Evolutionary conservation across 1,140 invertebrate species (phyloP).

Genomic region (Marisa cornuarietis): DNA sequence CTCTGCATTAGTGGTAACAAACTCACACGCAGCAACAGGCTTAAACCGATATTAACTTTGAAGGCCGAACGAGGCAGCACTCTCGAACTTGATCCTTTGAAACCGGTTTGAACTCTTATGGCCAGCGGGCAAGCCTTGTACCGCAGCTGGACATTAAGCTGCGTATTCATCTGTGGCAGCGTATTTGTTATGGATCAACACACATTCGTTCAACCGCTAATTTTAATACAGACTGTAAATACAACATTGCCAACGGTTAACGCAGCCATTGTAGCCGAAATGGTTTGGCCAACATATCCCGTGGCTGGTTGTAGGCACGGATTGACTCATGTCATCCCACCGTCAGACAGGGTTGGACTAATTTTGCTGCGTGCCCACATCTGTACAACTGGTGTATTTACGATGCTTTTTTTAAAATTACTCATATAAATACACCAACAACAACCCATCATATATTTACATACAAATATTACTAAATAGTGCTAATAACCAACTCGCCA

Average conservation of each 20-base stretch:
- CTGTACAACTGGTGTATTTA: too few relatives aligned
- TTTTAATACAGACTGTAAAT: conserved; percentile 28
- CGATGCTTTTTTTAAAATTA: too few relatives aligned
- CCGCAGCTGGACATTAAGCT: not conserved
- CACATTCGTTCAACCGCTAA: conserved; percentile 12
- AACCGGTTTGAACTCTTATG: too few relatives aligned
- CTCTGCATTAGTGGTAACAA: conserved; percentile 13
- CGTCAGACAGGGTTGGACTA: not conserved
- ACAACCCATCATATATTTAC: too few relatives aligned
- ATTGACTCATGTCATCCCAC: not conserved
- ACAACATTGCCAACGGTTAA: not conserved
- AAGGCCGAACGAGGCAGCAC: too few relatives aligned
- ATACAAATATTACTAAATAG: too few relatives aligned
- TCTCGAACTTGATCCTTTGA: too few relatives aligned
- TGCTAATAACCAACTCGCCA: too few relatives aligned
- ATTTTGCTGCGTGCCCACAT: too few relatives aligned
- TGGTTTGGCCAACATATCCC: conserved; percentile 10
- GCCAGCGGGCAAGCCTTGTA: too few relatives aligned
- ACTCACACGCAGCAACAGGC: not conserved
- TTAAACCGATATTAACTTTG: not conserved
- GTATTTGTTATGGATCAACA: conserved; percentile 24
- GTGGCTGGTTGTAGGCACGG: not conserved
- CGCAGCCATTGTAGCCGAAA: not conserved
- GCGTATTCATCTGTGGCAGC: conserved; percentile 6
- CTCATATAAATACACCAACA: too few relatives aligned